Base-by-base conservation (phyloP, 2,113 vertebrate species). In the Stictonetta naevosa region DNA sequence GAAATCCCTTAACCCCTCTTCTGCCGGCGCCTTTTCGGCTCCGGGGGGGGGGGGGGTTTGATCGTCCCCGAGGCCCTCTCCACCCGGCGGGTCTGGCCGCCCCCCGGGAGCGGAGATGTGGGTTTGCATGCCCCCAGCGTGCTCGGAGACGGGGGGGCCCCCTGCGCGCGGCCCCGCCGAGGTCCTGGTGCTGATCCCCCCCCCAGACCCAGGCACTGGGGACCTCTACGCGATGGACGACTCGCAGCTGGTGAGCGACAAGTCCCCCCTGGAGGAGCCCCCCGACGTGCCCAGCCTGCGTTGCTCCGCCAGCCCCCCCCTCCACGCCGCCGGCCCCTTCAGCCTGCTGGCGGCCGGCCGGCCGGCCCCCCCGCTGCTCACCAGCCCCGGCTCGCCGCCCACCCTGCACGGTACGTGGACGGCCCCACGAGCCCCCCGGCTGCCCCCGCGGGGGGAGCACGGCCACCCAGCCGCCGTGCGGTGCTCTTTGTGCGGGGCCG, bases 171-270 rank as follows among this genome's bases (percentile, higher is more conserved):
- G 17, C 11, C 26, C 74, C 4, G 18, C 74, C 48, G 55, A 2
- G 21, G 6, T 29, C 36, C 46, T 4, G 33, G 7, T 34, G 77
- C 78, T 63, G 28, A 4, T 67, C 36, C 38, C 56, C n/a, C 83
- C 62, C 77, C 50, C 86, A 98, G 98, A 97, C 73, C 97, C 98
- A 26, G 96, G 97, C 55, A 97, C 97, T 16, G 97, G 96, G 74
- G 97, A 97, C n/a, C 95, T 97, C 55, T 98, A 98, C 76, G 44
- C 97, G 12, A 98, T 97, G 94, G 98, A 98, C 53, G 97, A 97
- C 80, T 84, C 97, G 5, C 97, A 96, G 86, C 91, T 98, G 83
- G 97, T 97, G 92, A 89, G 86, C 58, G 97, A 97, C 91, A 97
- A 97, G 34, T 93, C 96, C 38, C 95, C 97, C 71, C 81, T 98